Base-by-base conservation (phyloP, 2,888 invertebrate genomes). In the Lepeophtheirus nordmannii region DNA sequence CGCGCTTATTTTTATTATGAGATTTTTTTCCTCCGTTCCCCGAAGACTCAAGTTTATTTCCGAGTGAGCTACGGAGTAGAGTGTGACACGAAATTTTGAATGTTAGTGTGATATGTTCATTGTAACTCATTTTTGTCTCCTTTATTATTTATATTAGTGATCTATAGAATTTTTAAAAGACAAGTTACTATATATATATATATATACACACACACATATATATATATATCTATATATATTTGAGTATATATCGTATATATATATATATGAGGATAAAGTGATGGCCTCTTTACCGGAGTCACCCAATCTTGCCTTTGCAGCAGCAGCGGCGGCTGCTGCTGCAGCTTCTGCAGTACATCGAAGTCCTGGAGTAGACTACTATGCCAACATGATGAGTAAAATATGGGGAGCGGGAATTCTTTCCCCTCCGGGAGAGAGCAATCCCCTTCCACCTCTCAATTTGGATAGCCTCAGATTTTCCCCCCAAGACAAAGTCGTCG, bases 261-360 rank as follows among this genome's bases (percentile, higher is more conserved):
- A 30, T 2, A 30, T 30, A 30, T 30, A 30, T 30, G n/a, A n/a
- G n/a, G n/a, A 30, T 30, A 7, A 30, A 30, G 30, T 30, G 30
- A 41, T 41, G 20, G 40, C 39, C 40, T 41, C 62, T 41, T 39
- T 41, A 39, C 40, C 62, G n/a, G 46, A 46, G 40, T 62, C 62
- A 40, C 40, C 46, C 40, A 40, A 41, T 11, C 20, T 62, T 23
- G 46, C 39, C n/a, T 17, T 46, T 20, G 38, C 30, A 37, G 10
- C 23, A 40, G 40, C 12, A 5, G 37, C 5, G 10, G 46, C 12
- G 8, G 53, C 53, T 8, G 53, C 53, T 46, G 37, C 5, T n/a
- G 46, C 12, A 10, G 53, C 53, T 46, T 14, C 53, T 8, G 53
- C 53, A 17, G 53, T 14, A 14, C 53, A 46, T 46, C 53, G 53